phyloP scores from a whole-genome alignment of 2,113 vertebrate species.

The Crypturellus undulatus region DNA sequence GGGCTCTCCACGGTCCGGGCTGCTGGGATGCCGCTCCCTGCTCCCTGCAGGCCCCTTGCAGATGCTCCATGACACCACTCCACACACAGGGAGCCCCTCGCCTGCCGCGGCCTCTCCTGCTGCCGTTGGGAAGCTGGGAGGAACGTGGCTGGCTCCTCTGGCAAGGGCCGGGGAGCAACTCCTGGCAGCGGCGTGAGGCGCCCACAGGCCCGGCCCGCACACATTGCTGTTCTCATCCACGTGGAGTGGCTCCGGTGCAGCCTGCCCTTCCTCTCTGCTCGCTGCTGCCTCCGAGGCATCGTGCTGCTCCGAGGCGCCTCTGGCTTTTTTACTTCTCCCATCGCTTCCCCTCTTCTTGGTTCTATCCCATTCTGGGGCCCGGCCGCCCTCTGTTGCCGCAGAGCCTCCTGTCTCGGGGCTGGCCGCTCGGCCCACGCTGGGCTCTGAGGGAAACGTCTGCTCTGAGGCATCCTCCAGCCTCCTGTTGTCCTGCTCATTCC shows the following conservation, averaged over 20 bases:
- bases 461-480: too few relatives aligned
- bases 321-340: constrained; percentile 48
- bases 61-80: not conserved
- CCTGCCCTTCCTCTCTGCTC: not conserved
- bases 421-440: too few relatives aligned
- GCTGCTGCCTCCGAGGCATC: not conserved
- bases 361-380: not conserved
- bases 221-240: constrained; percentile 72
- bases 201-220: not conserved
- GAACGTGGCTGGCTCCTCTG: not conserved
- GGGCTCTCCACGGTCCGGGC: rapidly evolving
- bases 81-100: not conserved
- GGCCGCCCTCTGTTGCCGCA: too few relatives aligned
- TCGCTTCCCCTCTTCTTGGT: constrained; percentile 39
- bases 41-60: not conserved
- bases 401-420: too few relatives aligned
- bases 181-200: too few relatives aligned
- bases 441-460: too few relatives aligned
- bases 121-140: not conserved
- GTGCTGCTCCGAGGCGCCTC: constrained; percentile 30
- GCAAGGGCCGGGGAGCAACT: not conserved
- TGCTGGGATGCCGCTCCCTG: rapidly evolving
- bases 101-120: not conserved
- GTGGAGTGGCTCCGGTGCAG: not conserved
- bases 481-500: not conserved